These are phyloP conservation scores for Scartelaos histophorus DNA, from an alignment of 2,113 vertebrate species.

Conservation along the genomic window DNA sequence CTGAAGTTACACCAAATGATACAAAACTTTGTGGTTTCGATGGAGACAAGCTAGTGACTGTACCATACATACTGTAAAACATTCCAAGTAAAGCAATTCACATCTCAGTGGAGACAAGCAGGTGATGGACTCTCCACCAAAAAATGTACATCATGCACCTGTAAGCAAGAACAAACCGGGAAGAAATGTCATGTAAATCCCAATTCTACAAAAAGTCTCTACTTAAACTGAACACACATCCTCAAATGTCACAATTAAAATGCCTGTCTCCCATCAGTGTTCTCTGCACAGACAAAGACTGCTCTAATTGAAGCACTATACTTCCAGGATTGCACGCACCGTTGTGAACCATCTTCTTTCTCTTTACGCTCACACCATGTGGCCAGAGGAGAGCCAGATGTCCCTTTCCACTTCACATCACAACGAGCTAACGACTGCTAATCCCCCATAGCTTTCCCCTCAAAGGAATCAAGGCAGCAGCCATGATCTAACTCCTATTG, in stretches of 20 bases:
- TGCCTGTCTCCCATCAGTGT: neutral
- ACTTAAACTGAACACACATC: neutral
- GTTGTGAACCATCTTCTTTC: slow-evolving; percentile 22
- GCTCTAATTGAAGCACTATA: slow-evolving; percentile 30
- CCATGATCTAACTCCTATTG: slow-evolving; percentile 78
- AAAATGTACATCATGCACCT: neutral
- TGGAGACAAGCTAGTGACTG: too few species aligned
- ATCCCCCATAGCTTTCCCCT: slow-evolving; percentile 74
- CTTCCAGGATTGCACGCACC: slow-evolving; percentile 24
- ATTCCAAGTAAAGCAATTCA: too few species aligned
- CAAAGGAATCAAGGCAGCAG: slow-evolving; percentile 69
- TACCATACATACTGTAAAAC: too few species aligned
- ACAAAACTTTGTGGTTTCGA: too few species aligned
- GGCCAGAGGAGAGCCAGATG: slow-evolving; percentile 75
- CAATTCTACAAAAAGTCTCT: neutral
- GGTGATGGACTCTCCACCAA: neutral
- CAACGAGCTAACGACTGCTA: slow-evolving; percentile 70
- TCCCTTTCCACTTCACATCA: slow-evolving; percentile 77
- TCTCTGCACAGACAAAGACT: slow-evolving; percentile 2
- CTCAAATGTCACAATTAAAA: neutral
- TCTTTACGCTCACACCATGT: slow-evolving; percentile 56
- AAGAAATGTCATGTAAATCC: neutral
- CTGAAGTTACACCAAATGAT: too few species aligned
- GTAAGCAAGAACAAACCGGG: neutral
- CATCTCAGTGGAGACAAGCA: neutral